Conservation (phyloP, 2,888 invertebrate genomes). For the Brachylomia viminalis region DNA sequence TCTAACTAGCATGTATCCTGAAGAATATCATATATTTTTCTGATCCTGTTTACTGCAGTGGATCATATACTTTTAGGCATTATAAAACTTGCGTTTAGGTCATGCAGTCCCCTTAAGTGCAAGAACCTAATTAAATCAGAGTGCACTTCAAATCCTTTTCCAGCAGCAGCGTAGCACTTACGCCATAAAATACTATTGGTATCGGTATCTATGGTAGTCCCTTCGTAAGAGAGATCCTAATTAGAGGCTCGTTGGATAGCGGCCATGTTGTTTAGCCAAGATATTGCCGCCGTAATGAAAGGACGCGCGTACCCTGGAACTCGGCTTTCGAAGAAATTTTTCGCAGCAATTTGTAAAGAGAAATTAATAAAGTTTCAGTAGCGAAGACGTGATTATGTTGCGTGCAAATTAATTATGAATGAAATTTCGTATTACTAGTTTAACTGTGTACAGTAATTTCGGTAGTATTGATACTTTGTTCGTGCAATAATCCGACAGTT, state of each 20-base stretch:
- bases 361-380: conserved; percentile 33
- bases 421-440: conserved; percentile 4
- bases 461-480: conserved; percentile 6
- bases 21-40: too few species aligned
- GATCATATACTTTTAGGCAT: too few species aligned
- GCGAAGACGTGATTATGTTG: conserved; percentile 19
- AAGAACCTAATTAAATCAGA: conserved; percentile 7
- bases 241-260: conserved; percentile 49
- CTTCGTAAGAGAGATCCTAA: conserved; percentile 50
- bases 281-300: conserved; percentile 49
- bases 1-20: too few species aligned
- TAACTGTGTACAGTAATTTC: conserved; percentile 12
- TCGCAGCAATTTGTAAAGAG: conserved; percentile 32
- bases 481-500: conserved; percentile 17
- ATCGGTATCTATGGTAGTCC: conserved; percentile 21
- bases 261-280: conserved; percentile 47
- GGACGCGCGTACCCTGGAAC: conserved; percentile 25
- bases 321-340: conserved; percentile 31
- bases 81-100: too few species aligned
- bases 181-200: conserved; percentile 34
- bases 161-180: conserved; percentile 2
- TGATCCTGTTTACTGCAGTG: too few species aligned
- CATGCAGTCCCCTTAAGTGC: too few species aligned
- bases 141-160: conserved; percentile 14
- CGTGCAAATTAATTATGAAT: conserved; percentile 34